Evolutionary conservation across 2,797 vertebrate genomes (phyloP), one percentile per base, ranked within the genome.

Genomic region (Bovichtus variegatus): DNA sequence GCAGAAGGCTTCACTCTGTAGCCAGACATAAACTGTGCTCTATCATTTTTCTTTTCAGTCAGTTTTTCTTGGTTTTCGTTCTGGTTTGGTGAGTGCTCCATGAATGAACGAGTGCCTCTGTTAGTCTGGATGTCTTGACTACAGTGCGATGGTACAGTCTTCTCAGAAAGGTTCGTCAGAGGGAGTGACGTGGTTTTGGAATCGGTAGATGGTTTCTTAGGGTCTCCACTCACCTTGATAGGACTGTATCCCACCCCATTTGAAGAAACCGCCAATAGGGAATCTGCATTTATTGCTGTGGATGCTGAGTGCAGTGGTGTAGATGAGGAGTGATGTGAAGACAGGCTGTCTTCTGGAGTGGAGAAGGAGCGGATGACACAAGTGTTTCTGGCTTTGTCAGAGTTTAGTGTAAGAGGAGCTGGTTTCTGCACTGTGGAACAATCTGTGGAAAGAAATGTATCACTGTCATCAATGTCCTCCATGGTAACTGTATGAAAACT

Each of bases 371-470:
- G 74, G 85, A 79, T 83, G 57, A 73, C 80, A 76, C 78, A 81
- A 73, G 61, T 89, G 70, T 95, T 94, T 74, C 65, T 93, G 80
- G 91, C 58, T 87, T 97, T 95, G 90, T 96, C 96, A 9, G 93
- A 91, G 73, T 96, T 97, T 21, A 95, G 95, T 89, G 95, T 95
- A 90, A 96, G 94, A 92, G 94, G 89, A 81, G 86, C 83, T 66
- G 95, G 91, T 92, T 87, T 94, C 92, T 94, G 96, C 51, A 85
- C 71, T 36, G 93, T 89, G 85, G 86, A 90, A 91, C 36, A 70
- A 34, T 64, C 91, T 92, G 80, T 38, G 43, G 40, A 83, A 18
- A 77, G 38, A 67, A 16, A 41, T 15, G 4, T 12, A 46, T 60
- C 5, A 58, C 0, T 6, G 4, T 29, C 2, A 46, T 60, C 5